These are phyloP conservation scores for Octomys mimax DNA, from an alignment of 2,797 vertebrate species.

Conservation along the genomic window DNA sequence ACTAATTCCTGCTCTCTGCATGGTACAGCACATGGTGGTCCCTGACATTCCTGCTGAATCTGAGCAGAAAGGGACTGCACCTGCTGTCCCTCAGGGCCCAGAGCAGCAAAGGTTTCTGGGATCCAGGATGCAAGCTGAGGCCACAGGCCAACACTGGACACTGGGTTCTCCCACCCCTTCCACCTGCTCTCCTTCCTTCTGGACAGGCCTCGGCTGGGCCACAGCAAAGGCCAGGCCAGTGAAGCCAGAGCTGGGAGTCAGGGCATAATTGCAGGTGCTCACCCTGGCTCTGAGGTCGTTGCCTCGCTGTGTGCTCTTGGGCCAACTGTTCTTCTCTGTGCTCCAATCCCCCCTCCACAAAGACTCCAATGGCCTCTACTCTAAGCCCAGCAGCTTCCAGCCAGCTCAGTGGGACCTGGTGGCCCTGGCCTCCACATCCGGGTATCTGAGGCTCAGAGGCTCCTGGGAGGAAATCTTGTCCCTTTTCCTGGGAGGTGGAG, in stretches of 20 bases:
- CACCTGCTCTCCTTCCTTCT: neutral
- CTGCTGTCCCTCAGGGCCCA: neutral
- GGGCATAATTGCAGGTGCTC: no score
- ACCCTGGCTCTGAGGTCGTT: neutral
- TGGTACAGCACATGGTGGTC: accelerated
- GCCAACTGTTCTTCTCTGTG: neutral
- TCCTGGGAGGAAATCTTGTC: neutral
- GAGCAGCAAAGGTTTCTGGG: neutral
- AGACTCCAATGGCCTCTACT: neutral
- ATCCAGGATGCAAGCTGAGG: neutral
- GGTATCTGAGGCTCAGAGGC: accelerated
- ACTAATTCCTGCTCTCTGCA: accelerated
- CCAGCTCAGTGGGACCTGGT: neutral
- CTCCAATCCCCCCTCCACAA: neutral
- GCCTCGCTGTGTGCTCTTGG: no score
- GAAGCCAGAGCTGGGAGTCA: neutral
- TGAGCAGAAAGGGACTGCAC: neutral
- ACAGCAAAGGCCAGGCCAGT: neutral
- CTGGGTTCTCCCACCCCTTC: neutral
- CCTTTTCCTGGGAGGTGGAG: neutral
- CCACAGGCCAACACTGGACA: neutral
- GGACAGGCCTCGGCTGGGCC: neutral
- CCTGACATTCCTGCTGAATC: accelerated
- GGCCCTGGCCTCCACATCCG: neutral
- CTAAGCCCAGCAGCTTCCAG: neutral